Evolutionary conservation across 2,113 vertebrate genomes (phyloP).

Genomic region (Sturnus vulgaris): DNA sequence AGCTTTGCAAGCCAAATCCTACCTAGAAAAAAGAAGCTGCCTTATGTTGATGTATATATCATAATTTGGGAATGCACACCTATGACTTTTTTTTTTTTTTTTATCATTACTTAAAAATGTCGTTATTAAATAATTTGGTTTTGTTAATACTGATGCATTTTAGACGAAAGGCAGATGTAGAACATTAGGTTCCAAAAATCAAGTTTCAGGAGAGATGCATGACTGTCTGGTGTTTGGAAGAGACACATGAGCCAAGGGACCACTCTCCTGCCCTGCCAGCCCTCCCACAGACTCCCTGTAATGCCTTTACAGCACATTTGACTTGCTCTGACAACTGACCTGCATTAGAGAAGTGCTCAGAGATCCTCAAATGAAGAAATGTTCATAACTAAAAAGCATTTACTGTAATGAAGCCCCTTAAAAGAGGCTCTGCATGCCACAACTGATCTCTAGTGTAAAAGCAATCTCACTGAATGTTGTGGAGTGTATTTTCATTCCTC

Average conservation of each 20-base stretch:
- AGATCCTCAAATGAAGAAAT: background rate
- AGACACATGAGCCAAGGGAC: background rate
- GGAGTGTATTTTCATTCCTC: background rate
- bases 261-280: background rate
- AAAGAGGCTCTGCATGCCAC: background rate
- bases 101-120: background rate
- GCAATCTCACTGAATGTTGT: background rate
- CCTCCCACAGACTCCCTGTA: background rate
- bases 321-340: background rate
- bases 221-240: background rate
- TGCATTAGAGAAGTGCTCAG: background rate
- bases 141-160: background rate
- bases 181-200: background rate
- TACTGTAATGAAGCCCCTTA: constrained; percentile 2
- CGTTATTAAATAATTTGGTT: background rate
- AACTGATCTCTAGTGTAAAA: background rate
- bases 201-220: background rate
- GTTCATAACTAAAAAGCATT: background rate
- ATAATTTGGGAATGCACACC: background rate
- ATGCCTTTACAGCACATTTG: background rate
- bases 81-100: background rate
- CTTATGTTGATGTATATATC: background rate
- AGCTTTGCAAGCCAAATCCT: background rate
- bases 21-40: background rate
- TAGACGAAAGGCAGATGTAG: background rate